These are phyloP conservation scores for Tapirus indicus DNA, from an alignment of 2,797 vertebrate species.

Conservation along the genomic window DNA sequence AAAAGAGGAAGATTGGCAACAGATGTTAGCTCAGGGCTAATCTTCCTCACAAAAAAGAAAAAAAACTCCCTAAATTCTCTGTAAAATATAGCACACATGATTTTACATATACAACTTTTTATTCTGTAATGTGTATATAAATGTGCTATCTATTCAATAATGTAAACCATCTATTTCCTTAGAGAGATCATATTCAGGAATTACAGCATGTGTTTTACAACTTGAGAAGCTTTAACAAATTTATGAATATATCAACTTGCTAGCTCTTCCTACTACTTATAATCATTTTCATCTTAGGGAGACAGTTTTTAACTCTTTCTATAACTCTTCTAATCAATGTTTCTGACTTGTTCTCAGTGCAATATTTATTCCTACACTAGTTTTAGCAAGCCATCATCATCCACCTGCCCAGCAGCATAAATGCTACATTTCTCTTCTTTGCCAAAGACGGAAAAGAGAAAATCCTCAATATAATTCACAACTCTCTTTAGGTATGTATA, in stretches of 20 bases:
- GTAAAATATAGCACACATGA: background rate
- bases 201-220: background rate
- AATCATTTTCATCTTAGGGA: background rate
- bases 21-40: no score
- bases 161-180: background rate
- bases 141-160: background rate
- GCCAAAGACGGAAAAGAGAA: background rate
- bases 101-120: constrained; percentile 8
- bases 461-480: background rate
- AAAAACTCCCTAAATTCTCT: background rate
- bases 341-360: background rate
- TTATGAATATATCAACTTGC: background rate
- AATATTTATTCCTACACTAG: background rate
- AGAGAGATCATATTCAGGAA: background rate
- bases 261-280: background rate
- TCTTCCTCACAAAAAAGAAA: no score
- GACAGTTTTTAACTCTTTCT: constrained; percentile 7
- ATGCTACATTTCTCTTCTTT: background rate
- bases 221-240: background rate
- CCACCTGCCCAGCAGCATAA: background rate
- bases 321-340: background rate
- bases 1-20: no score
- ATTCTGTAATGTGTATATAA: background rate
- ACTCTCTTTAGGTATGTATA: background rate
- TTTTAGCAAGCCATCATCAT: background rate